Evolutionary conservation across 2,113 vertebrate genomes (phyloP).

Genomic region (Rhizomys pruinosus): DNA sequence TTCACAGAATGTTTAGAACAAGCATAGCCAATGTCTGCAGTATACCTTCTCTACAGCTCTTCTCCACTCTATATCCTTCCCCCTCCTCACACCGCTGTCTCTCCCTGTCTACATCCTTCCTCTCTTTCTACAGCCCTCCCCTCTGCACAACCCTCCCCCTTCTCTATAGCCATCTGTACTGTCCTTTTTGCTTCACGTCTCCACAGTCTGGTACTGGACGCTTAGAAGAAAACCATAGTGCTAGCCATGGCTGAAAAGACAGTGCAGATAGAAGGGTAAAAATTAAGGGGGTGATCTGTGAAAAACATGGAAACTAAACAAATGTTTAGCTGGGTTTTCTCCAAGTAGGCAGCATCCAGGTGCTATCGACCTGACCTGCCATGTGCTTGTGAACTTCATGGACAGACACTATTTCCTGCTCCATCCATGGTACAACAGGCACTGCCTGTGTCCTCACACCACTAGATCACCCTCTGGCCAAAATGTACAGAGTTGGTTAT

Average conservation of each 20-base stretch:
- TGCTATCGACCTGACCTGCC: no score
- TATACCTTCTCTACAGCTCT: no score
- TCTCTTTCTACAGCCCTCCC: no score
- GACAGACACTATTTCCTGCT: neutral
- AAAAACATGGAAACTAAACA: neutral
- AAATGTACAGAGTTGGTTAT: neutral
- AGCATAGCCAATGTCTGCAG: neutral
- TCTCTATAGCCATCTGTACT: neutral
- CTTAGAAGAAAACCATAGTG: neutral
- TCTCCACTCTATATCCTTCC: no score
- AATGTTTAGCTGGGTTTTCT: neutral
- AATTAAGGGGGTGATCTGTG: no score
- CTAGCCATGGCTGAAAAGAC: neutral
- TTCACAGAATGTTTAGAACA: neutral
- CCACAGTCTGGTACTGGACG: neutral
- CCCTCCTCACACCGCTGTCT: no score
- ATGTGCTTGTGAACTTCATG: neutral
- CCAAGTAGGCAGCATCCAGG: no score
- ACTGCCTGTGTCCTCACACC: neutral
- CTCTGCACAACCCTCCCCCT: no score
- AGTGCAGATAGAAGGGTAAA: neutral
- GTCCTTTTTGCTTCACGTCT: neutral
- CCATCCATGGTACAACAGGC: no score
- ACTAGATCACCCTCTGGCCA: neutral
- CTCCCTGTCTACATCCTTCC: no score